phyloP scores from a whole-genome alignment of 1,140 invertebrate genomes.

The Venturia canescens region DNA sequence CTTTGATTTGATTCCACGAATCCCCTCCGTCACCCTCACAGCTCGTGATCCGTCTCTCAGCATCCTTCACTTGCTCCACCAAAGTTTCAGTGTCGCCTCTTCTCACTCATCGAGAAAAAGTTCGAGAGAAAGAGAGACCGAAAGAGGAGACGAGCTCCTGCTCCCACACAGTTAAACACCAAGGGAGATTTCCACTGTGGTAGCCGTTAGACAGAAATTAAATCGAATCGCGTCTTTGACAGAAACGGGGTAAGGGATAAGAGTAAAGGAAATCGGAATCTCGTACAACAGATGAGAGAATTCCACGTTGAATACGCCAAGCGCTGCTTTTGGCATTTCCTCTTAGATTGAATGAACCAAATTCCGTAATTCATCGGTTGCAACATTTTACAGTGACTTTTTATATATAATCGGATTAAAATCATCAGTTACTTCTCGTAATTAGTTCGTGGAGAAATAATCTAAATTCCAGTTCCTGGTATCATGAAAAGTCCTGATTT shows the following conservation, averaged over 20 bases:
- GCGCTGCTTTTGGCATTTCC: conserved; percentile 1
- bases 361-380: neutral
- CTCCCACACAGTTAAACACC: conserved; percentile 45
- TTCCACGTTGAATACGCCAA: neutral
- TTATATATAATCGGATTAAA: no score
- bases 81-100: conserved; percentile 1
- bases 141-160: neutral
- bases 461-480: no score
- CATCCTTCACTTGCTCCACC: conserved; percentile 24
- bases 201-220: conserved; percentile 69
- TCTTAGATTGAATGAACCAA: neutral
- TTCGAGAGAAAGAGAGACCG: neutral
- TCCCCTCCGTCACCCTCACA: conserved; percentile 25
- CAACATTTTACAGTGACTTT: no score
- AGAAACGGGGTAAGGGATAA: conserved; percentile 59
- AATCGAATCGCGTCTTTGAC: conserved; percentile 72
- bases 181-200: conserved; percentile 58
- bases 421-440: no score
- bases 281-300: conserved; percentile 23
- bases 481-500: no score
- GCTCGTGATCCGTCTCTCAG: conserved; percentile 15
- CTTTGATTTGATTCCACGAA: conserved; percentile 68
- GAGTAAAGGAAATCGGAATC: conserved; percentile 27
- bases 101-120: conserved; percentile 48
- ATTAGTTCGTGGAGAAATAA: no score